These are phyloP conservation scores for Probaryconus sp. DNA, from an alignment of 1,140 invertebrate species.

Conservation along the genomic window DNA sequence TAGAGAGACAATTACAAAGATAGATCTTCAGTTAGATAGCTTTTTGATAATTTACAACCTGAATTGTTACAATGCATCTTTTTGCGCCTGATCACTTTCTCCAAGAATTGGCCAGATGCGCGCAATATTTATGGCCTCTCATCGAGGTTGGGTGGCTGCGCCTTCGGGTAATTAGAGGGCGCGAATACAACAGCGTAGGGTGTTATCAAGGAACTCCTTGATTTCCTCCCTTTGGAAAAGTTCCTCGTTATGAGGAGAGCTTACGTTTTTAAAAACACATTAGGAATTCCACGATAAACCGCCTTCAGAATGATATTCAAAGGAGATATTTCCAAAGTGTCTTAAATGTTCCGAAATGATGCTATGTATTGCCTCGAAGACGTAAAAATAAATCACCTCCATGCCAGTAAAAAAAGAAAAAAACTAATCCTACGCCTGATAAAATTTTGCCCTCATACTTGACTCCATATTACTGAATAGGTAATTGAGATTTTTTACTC, in stretches of 20 bases:
- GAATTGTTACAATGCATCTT: conserved; percentile 54
- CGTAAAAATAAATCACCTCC: neutral
- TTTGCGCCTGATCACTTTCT: conserved; percentile 65
- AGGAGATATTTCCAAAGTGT: conserved; percentile 10
- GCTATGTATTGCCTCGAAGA: neutral
- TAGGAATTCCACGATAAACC: conserved; percentile 65
- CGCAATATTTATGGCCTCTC: conserved; percentile 73
- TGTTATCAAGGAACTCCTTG: conserved; percentile 69
- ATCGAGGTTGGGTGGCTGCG: conserved; percentile 67
- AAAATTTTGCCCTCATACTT: too few relatives aligned
- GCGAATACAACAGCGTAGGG: conserved; percentile 62
- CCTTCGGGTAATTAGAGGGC: conserved; percentile 78
- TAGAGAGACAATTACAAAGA: conserved; percentile 17
- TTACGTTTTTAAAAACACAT: conserved; percentile 71
- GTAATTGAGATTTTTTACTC: too few relatives aligned
- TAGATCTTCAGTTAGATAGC: conserved; percentile 35
- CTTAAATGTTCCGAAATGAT: conserved; percentile 1
- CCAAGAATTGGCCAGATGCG: conserved; percentile 71
- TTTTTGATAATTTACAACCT: conserved; percentile 47
- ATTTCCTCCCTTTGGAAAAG: conserved; percentile 66
- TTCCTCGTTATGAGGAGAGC: conserved; percentile 61
- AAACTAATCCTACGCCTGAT: neutral
- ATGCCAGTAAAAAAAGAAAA: neutral
- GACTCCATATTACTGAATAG: too few relatives aligned
- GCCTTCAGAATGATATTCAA: conserved; percentile 28